Percentiles rank a stretch among this genome's conserved stretches.
phyloP scores from a whole-genome alignment of 2,888 invertebrate genomes.

The Euplexia lucipara region DNA sequence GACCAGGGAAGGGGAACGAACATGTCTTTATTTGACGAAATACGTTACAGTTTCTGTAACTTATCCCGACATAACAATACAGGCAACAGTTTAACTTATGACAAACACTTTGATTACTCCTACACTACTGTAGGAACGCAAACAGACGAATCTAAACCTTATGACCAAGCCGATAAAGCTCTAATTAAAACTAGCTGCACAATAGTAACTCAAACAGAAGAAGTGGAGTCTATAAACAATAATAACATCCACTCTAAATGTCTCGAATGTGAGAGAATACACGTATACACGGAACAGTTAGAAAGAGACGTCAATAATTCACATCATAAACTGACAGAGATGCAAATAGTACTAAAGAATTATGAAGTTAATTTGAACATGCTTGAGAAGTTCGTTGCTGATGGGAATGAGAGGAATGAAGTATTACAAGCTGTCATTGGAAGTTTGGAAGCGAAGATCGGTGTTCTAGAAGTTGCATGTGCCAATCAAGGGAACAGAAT shows the following conservation, averaged over 20 bases:
- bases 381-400: conserved; percentile 73
- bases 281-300: conserved; percentile 70
- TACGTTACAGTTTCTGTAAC: conserved; percentile 82
- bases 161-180: conserved; percentile 30
- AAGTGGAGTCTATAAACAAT: conserved; percentile 51
- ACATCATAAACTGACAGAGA: conserved; percentile 67
- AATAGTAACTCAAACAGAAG: conserved; percentile 68
- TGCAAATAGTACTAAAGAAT: conserved; percentile 73
- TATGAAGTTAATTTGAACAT: conserved; percentile 78
- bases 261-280: conserved; percentile 74
- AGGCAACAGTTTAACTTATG: conserved; percentile 62
- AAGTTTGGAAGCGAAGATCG: conserved; percentile 73
- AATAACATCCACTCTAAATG: conserved; percentile 74
- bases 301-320: conserved; percentile 73
- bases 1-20: conserved; percentile 83
- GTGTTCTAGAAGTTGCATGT: conserved; percentile 73
- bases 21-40: conserved; percentile 86
- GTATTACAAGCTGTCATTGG: conserved; percentile 71
- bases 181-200: conserved; percentile 17
- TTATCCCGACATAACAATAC: conserved; percentile 72
- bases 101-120: conserved; percentile 56
- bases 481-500: conserved; percentile 71
- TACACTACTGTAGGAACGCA: conserved; percentile 65
- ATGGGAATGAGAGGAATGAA: conserved; percentile 75
- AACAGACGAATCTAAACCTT: conserved; percentile 44